These are phyloP conservation scores for Pelecanus crispus DNA, from an alignment of 2,113 vertebrate species.

Conservation along the genomic window DNA sequence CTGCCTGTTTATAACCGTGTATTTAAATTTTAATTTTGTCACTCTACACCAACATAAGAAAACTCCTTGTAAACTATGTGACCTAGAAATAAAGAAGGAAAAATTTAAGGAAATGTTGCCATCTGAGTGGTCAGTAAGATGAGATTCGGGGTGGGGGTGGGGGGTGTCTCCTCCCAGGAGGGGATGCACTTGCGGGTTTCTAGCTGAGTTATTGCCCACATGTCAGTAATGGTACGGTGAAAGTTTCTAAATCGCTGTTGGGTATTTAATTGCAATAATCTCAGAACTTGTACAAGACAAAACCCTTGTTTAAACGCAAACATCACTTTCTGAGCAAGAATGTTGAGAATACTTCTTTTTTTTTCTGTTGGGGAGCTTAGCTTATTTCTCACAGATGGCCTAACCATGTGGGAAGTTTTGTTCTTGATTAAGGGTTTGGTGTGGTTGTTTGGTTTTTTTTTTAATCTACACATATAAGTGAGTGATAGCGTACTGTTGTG, in stretches of 20 bases:
- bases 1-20: not conserved
- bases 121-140: not conserved
- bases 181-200: not conserved
- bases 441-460: not conserved
- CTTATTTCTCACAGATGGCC: not conserved
- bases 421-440: not conserved
- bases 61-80: slow-evolving; percentile 70
- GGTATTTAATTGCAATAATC: not conserved
- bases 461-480: not conserved
- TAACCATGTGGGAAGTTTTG: not conserved
- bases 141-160: not conserved
- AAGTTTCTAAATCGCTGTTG: not conserved
- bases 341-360: not conserved
- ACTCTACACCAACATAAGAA: slow-evolving; percentile 45
- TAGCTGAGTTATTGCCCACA: fast-evolving
- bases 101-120: not conserved
- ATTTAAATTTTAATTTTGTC: slow-evolving; percentile 72
- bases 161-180: not conserved
- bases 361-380: not conserved
- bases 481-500: not conserved
- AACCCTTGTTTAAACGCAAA: not conserved
- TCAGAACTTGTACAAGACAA: not conserved
- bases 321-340: not conserved
- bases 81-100: slow-evolving; percentile 74
- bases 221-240: not conserved